Conservation (phyloP, 2,113 vertebrate genomes). For the Columba livia region DNA sequence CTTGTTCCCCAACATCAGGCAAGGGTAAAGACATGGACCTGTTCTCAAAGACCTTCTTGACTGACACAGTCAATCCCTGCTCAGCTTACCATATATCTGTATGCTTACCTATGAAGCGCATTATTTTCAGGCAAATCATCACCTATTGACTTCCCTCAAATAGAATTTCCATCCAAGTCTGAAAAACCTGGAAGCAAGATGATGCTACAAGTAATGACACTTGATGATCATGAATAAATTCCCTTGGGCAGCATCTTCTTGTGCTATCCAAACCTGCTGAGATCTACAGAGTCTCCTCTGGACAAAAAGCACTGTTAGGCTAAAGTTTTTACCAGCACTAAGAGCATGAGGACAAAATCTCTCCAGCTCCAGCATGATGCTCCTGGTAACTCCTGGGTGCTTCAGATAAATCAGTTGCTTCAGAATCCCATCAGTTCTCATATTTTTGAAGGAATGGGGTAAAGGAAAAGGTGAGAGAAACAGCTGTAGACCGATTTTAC, state of each 20-base stretch:
- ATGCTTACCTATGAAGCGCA: background rate
- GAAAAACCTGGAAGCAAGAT: background rate
- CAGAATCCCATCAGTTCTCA: background rate
- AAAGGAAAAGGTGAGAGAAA: background rate
- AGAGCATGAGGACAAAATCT: background rate
- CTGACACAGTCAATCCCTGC: accelerated
- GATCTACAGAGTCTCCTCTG: background rate
- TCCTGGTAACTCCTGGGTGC: background rate
- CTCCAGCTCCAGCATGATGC: background rate
- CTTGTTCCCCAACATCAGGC: background rate
- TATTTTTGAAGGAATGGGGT: background rate
- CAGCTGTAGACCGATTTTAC: background rate
- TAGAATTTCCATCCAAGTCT: accelerated
- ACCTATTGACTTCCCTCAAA: background rate
- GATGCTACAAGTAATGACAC: background rate
- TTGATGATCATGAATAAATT: background rate
- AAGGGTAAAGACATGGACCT: background rate
- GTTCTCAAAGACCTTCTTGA: background rate
- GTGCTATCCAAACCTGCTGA: background rate
- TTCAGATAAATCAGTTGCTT: background rate
- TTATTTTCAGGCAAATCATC: background rate
- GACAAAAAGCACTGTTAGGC: background rate
- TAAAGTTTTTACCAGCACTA: background rate
- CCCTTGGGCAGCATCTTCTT: background rate
- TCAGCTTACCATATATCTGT: background rate